Evolutionary conservation across 2,888 invertebrate genomes (phyloP).

Genomic region (Campaea margaritaria): DNA sequence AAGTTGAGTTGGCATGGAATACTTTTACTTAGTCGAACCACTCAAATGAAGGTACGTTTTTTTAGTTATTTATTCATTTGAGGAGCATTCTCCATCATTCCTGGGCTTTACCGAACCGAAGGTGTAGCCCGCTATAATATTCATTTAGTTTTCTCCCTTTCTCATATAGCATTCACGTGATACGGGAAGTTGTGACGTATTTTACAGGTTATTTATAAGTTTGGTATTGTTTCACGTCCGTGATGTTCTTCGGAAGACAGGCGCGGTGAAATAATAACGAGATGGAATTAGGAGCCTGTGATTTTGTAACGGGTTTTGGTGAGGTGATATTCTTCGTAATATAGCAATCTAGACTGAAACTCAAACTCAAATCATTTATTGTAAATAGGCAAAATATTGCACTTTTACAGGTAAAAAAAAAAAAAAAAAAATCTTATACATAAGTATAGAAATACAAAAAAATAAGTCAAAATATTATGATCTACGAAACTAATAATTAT

Average conservation of each 20-base stretch:
- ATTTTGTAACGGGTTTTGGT: background rate
- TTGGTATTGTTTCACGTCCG: slow-evolving; percentile 9
- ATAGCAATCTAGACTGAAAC: too few relatives aligned
- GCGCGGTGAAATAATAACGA: background rate
- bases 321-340: too few relatives aligned
- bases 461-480: too few relatives aligned
- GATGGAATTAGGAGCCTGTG: background rate
- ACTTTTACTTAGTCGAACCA: background rate
- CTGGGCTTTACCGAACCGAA: slow-evolving; percentile 4
- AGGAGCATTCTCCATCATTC: slow-evolving; percentile 7
- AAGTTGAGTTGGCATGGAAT: too few relatives aligned
- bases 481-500: too few relatives aligned
- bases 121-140: slow-evolving; percentile 22
- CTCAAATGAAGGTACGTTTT: background rate
- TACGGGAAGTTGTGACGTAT: slow-evolving; percentile 19
- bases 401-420: too few relatives aligned
- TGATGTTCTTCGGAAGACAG: background rate
- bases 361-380: too few relatives aligned
- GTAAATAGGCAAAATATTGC: too few relatives aligned
- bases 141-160: slow-evolving; percentile 24
- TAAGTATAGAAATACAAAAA: too few relatives aligned
- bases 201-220: slow-evolving; percentile 24
- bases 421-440: too few relatives aligned
- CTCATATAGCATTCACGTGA: slow-evolving; percentile 20
- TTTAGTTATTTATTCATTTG: background rate